Evolutionary conservation across 1,140 invertebrate genomes (phyloP).

Genomic region (Drosophila busckii): DNA sequence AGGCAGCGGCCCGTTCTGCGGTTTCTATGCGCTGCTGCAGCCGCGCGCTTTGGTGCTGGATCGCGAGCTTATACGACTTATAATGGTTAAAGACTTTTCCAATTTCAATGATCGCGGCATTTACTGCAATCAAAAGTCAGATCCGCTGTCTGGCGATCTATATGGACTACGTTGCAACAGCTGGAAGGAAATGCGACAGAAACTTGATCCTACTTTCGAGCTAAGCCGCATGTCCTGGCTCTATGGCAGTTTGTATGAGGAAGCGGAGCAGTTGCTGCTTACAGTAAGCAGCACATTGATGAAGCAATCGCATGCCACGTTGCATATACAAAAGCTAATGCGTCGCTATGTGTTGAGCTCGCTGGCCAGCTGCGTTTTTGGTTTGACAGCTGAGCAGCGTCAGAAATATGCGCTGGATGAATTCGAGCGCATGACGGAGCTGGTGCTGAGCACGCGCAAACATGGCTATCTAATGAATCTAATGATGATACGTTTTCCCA

Average conservation of each 20-base stretch:
- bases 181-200: constrained; percentile 83
- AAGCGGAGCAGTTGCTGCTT: constrained; percentile 48
- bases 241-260: constrained; percentile 62
- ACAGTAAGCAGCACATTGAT: constrained; percentile 48
- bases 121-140: constrained; percentile 80
- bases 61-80: constrained; percentile 80
- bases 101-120: constrained; percentile 81
- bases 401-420: constrained; percentile 48
- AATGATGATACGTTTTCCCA: constrained; percentile 62
- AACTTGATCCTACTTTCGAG: constrained; percentile 84
- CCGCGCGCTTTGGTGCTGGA: constrained; percentile 77
- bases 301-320: constrained; percentile 46
- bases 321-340: constrained; percentile 67
- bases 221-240: constrained; percentile 81
- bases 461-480: constrained; percentile 61
- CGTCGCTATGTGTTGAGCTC: constrained; percentile 52
- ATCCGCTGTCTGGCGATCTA: constrained; percentile 81
- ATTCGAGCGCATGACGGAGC: constrained; percentile 69
- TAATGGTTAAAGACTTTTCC: constrained; percentile 82
- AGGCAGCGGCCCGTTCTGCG: constrained; percentile 66
- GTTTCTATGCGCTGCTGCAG: constrained; percentile 65
- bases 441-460: constrained; percentile 58
- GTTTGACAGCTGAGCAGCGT: constrained; percentile 39
- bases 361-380: constrained; percentile 63
- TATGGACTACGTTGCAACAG: constrained; percentile 80